Percentiles rank a stretch among this genome's conserved stretches.
Conservation (phyloP, 1,140 invertebrate species). For the Eurosta solidaginis region DNA sequence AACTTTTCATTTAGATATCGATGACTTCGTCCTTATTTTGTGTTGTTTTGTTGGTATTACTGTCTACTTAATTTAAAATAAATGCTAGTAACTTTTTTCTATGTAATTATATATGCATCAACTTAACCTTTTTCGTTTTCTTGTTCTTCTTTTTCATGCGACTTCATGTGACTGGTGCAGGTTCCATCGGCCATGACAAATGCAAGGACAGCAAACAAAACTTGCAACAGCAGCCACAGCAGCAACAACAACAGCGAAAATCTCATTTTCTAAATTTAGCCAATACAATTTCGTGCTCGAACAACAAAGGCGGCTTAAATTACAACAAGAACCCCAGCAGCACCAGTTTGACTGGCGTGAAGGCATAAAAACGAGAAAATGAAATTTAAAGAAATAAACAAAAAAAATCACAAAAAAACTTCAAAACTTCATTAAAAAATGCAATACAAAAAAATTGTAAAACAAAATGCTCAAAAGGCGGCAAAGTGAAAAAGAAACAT, state of each 20-base stretch:
- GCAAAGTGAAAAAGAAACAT: conserved; percentile 23
- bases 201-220: conserved; percentile 65
- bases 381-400: conserved; percentile 51
- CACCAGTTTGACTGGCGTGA: conserved; percentile 20
- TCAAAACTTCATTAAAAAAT: conserved; percentile 34
- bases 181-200: conserved; percentile 79
- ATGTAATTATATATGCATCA: too few relatives aligned
- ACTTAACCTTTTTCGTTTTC: background rate
- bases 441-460: conserved; percentile 37
- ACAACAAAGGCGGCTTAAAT: conserved; percentile 39
- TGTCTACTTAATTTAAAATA: too few relatives aligned
- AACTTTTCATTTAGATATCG: background rate
- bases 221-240: conserved; percentile 52
- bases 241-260: conserved; percentile 21
- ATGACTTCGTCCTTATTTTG: too few relatives aligned
- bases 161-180: conserved; percentile 55
- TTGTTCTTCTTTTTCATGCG: conserved; percentile 31
- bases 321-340: conserved; percentile 34
- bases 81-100: too few relatives aligned
- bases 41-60: too few relatives aligned
- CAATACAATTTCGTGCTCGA: conserved; percentile 58
- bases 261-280: conserved; percentile 39
- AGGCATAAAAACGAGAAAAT: conserved; percentile 33
- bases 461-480: conserved; percentile 9
- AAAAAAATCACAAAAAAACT: conserved; percentile 36